A percentile compares a stretch with the other conserved stretches of the same genome.
Conservation (phyloP, 2,113 vertebrate genomes). For the Hemibagrus wyckioides region DNA sequence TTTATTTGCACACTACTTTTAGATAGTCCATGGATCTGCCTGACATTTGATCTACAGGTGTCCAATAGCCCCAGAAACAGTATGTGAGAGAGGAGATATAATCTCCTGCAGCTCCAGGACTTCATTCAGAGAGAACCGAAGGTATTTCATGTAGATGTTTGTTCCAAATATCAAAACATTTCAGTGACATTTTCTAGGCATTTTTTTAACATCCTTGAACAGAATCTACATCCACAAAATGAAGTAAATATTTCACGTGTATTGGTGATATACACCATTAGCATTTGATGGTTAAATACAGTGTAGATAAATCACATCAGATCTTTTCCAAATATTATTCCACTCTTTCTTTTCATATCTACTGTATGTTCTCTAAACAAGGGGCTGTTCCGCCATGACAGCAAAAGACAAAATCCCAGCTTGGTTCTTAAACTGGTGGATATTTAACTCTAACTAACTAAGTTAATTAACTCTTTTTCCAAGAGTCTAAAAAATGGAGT, state of each 20-base stretch:
- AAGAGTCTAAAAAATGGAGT: too few relatives aligned
- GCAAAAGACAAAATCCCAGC: not conserved
- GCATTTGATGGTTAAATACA: not conserved
- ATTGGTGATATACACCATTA: not conserved
- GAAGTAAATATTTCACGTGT: not conserved
- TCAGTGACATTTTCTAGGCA: not conserved
- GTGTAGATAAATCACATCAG: not conserved
- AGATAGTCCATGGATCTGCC: conserved; percentile 39
- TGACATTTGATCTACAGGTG: conserved; percentile 42
- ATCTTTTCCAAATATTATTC: too few relatives aligned
- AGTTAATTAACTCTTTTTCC: too few relatives aligned
- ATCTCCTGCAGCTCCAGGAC: conserved; percentile 32
- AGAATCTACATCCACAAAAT: not conserved
- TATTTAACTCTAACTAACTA: too few relatives aligned
- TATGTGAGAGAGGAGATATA: conserved; percentile 4
- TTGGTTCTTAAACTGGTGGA: not conserved
- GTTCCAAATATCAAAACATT: not conserved
- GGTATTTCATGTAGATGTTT: not conserved
- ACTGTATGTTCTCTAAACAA: not conserved
- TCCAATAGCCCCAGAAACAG: conserved; percentile 19
- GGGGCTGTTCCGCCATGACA: too few relatives aligned
- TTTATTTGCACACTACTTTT: conserved; percentile 3
- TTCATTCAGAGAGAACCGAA: not conserved
- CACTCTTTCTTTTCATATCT: too few relatives aligned
- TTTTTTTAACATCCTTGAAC: not conserved